Base-by-base conservation (phyloP, 2,888 invertebrate genomes). In the Vesta saturnalis region DNA sequence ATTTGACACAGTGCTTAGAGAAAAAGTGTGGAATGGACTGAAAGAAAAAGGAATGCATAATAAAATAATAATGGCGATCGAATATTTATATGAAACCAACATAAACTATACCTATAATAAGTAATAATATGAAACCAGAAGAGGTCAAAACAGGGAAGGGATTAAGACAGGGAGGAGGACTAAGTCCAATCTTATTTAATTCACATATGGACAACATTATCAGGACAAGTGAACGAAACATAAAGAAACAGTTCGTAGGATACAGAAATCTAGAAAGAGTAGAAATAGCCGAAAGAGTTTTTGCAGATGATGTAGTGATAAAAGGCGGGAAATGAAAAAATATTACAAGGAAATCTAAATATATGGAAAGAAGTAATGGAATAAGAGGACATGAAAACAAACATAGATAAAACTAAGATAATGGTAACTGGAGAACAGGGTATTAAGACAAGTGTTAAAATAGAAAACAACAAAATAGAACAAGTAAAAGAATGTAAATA, bases 101-200 rank as follows among this genome's bases (percentile, higher is more conserved):
- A 46, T 22, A 59, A 46, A 47, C 12, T 59, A 59, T 47, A 21
- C 15, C n/a, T n/a, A n/a, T n/a, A 21, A 59, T 46, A 59, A 59
- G 21, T 22, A 46, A 47, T n/a, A n/a, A n/a, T n/a, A n/a, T n/a
- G n/a, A n/a, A n/a, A n/a, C n/a, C n/a, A n/a, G n/a, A n/a, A n/a
- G n/a, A n/a, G n/a, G n/a, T n/a, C n/a, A n/a, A n/a, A n/a, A n/a
- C n/a, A 54, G 19, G 19, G 54, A 54, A n/a, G 14, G 21, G 54
- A 54, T 22, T 54, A 54, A 21, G 54, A 22, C 54, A 54, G 21
- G 3, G 22, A 19, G 21, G 22, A 54, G 54, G 54, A 22, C 54
- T 54, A 54, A 54, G 21, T 14, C 21, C 22, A 54, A 54, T 21
- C 22, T 12, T 21, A 54, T 54, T 54, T 3, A 54, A 54, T n/a